A percentile compares a stretch with the other conserved stretches of the same genome.
These are phyloP conservation scores for Acrobasis repandana DNA, from an alignment of 2,888 invertebrate species.

Conservation along the genomic window DNA sequence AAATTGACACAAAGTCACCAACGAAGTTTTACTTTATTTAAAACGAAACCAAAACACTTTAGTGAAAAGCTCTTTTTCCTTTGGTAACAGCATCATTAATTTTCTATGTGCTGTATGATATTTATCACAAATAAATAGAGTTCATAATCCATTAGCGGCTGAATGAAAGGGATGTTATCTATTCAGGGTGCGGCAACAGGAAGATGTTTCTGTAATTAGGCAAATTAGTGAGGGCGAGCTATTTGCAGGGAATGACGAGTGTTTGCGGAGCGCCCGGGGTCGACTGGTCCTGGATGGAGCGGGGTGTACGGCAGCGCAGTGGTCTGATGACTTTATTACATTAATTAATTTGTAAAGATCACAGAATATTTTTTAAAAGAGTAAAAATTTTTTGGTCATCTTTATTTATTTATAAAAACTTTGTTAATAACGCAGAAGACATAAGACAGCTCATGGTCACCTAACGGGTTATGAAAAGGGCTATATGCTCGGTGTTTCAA, in stretches of 20 bases:
- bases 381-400: no score
- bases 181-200: conserved; percentile 43
- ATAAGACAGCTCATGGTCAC: no score
- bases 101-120: conserved; percentile 1
- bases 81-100: neutral
- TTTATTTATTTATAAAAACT: no score
- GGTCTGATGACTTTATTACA: neutral
- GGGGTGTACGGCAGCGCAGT: neutral
- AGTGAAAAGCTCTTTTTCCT: neutral
- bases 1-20: no score
- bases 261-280: conserved; percentile 9
- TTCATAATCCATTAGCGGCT: conserved; percentile 32
- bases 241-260: conserved; percentile 34
- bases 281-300: neutral
- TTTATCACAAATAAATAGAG: conserved; percentile 26
- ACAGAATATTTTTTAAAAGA: no score
- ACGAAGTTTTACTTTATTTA: neutral
- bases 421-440: no score
- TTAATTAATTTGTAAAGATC: neutral
- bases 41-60: neutral
- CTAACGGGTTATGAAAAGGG: no score
- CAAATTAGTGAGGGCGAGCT: conserved; percentile 60
- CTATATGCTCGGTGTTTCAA: no score
- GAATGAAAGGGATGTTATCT: conserved; percentile 32
- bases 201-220: conserved; percentile 68